Base-by-base conservation (phyloP, 2,113 vertebrate genomes). In the Cavia porcellus region DNA sequence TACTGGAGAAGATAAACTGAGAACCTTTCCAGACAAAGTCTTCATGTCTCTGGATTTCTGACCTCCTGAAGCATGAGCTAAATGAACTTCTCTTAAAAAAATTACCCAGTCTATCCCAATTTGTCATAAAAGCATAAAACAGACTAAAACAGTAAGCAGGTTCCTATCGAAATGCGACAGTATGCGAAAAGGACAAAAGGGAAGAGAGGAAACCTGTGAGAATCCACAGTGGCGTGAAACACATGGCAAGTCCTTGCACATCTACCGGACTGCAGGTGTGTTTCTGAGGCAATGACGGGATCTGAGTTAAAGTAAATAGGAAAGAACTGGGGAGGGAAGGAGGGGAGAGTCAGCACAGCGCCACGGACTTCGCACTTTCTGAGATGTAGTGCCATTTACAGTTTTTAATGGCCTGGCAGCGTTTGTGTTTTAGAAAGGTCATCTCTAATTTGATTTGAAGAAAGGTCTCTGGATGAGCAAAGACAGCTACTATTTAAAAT, bases 401-500 rank as follows among this genome's bases (percentile, higher is more conserved):
- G 8, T 3, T 93, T 93, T 84, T 13, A 70, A 87, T 52, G 14
- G 68, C 22, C 11, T 61, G 22, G 59, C 5, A 87, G 38, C 14
- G 66, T 80, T 79, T 95, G n/a, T 79, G 28, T 86, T 94, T 94
- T 79, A 57, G 24, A 87, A 94, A 94, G n/a, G 66, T 83, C 85
- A 94, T 64, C 30, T 86, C 66, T 86, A 96, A 90, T 93, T 90
- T 92, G 35, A 86, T 92, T 77, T 90, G 50, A 90, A 62, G 50
- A n/a, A 90, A 90, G 4, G 12, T 80, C 14, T 80, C 30, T 61
- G 52, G 42, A 80, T 74, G 22, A 93, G 15, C 72, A 92, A 92
- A 92, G 83, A 87, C 77, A 96, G 50, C 66, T 66, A 92, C 42
- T 77, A 42, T 84, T 88, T 86, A 86, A 92, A 96, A 82, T 45